phyloP scores from a whole-genome alignment of 2,113 vertebrate species.

The Dromiciops gliroides region DNA sequence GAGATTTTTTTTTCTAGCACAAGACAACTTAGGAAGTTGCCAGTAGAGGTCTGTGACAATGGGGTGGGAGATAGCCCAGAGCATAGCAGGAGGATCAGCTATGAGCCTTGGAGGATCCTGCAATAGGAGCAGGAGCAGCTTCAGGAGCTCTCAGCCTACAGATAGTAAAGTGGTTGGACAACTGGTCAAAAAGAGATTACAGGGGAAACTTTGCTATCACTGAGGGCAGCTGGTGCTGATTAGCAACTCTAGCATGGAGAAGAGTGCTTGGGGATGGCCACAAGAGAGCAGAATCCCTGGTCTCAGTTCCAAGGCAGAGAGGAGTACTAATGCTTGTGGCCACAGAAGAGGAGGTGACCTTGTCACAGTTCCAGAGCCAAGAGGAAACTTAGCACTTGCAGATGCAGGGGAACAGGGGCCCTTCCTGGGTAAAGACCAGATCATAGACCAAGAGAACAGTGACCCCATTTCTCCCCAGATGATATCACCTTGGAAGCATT shows the following conservation, averaged over 20 bases:
- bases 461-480: background rate
- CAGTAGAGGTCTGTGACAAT: background rate
- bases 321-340: background rate
- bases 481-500: background rate
- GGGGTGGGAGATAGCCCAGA: background rate
- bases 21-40: background rate
- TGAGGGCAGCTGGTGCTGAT: background rate
- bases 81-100: background rate
- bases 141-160: background rate
- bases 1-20: background rate
- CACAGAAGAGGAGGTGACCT: background rate
- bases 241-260: background rate
- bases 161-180: background rate
- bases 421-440: background rate
- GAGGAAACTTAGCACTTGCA: background rate
- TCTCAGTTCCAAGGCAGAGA: background rate
- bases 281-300: background rate
- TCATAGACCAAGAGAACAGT: background rate
- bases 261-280: background rate
- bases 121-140: background rate
- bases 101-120: background rate
- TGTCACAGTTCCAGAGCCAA: background rate
- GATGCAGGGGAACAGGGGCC: background rate
- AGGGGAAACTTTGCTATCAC: background rate
- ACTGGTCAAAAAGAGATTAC: background rate